phyloP scores from a whole-genome alignment of 2,888 invertebrate species.

The Xestia sexstrigata region DNA sequence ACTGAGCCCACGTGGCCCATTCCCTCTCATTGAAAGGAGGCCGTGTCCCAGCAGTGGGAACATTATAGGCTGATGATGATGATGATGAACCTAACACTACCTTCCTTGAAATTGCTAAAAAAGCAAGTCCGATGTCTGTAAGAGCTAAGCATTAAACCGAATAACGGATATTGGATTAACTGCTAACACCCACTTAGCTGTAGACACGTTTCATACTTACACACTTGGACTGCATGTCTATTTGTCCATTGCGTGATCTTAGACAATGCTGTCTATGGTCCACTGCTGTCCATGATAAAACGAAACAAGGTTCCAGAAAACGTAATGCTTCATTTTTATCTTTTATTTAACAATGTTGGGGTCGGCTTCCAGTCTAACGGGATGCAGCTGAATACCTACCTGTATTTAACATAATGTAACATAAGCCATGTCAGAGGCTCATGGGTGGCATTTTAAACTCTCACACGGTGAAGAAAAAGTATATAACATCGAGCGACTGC shows the following conservation, averaged over 20 bases:
- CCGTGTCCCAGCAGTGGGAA: too few species aligned
- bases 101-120: neutral
- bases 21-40: too few species aligned
- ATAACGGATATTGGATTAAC: constrained; percentile 50
- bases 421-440: too few species aligned
- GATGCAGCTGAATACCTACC: too few species aligned
- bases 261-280: neutral
- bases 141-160: constrained; percentile 26
- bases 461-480: too few species aligned
- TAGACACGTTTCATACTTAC: neutral
- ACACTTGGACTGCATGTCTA: neutral
- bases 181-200: constrained; percentile 23
- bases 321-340: neutral
- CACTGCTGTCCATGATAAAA: neutral
- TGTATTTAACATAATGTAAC: too few species aligned
- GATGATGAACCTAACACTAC: neutral
- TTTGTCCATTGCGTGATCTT: neutral
- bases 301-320: neutral
- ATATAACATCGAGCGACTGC: too few species aligned
- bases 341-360: too few species aligned
- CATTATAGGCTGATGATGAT: too few species aligned
- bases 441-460: too few species aligned
- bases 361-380: too few species aligned
- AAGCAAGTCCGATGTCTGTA: neutral
- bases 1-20: too few species aligned